These are phyloP conservation scores for Ianthella basta DNA, from an alignment of 37 sponge, comb jelly and placozoan species.

Conservation along the genomic window DNA sequence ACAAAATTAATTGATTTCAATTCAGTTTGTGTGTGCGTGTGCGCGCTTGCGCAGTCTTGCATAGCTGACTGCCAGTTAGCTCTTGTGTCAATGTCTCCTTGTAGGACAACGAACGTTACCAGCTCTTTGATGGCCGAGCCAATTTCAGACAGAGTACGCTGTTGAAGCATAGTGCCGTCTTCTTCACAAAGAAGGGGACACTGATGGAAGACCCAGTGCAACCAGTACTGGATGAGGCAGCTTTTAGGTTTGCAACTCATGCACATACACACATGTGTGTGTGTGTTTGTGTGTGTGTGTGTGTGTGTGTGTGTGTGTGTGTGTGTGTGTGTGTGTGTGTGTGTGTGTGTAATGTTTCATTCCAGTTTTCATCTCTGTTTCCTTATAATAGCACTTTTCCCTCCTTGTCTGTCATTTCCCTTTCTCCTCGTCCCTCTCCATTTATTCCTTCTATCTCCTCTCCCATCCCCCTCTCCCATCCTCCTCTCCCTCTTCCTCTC, in stretches of 20 bases:
- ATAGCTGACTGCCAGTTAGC: neutral
- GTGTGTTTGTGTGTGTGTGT: too few species aligned
- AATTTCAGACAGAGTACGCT: conserved; percentile 6
- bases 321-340: conserved; percentile 17
- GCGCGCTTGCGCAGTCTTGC: neutral
- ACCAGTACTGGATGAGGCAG: neutral
- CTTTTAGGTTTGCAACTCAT: conserved; percentile 16
- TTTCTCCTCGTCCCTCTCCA: too few species aligned
- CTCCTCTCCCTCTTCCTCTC: too few species aligned
- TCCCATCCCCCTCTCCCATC: too few species aligned
- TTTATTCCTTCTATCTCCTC: too few species aligned
- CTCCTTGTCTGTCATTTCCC: too few species aligned
- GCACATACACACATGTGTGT: neutral
- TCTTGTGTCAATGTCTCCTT: neutral
- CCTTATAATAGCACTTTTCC: too few species aligned
- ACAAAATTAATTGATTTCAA: too few species aligned
- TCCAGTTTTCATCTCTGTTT: too few species aligned
- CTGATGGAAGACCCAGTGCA: conserved; percentile 21
- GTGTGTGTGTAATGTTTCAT: neutral
- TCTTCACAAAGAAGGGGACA: neutral
- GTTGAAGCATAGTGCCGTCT: conserved; percentile 13
- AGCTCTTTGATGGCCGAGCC: neutral
- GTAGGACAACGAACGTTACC: conserved; percentile 1
- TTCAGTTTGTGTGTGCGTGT: neutral
- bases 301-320: too few species aligned